These are phyloP conservation scores for Rotaria socialis DNA, from an alignment of 2,888 invertebrate species.

Conservation along the genomic window DNA sequence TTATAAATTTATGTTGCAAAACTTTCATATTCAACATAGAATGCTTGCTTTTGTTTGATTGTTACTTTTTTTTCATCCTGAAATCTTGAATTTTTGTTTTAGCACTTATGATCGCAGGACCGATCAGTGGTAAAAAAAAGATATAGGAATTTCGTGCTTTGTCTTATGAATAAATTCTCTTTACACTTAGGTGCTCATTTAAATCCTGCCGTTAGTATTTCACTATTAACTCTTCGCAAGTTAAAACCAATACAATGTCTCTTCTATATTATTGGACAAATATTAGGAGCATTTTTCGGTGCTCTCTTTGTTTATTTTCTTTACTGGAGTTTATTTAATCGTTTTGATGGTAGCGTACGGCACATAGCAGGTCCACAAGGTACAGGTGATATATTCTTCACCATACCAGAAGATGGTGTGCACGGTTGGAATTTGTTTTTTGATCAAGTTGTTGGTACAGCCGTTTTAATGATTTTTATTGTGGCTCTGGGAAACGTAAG, in stretches of 20 bases:
- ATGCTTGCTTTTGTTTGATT: too few relatives aligned
- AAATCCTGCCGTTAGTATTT: slow-evolving; percentile 41
- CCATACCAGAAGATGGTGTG: not conserved
- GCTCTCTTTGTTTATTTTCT: slow-evolving; percentile 33
- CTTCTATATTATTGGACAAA: slow-evolving; percentile 34
- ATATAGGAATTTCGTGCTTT: not conserved
- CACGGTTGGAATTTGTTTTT: slow-evolving; percentile 22
- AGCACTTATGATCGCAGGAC: slow-evolving; percentile 35
- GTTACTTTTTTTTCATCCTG: too few relatives aligned
- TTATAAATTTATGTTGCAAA: too few relatives aligned
- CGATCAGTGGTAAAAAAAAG: slow-evolving; percentile 37
- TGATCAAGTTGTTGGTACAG: slow-evolving; percentile 61
- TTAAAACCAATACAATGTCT: slow-evolving; percentile 36
- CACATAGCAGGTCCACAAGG: not conserved
- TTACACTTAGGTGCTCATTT: slow-evolving; percentile 26
- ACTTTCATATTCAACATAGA: too few relatives aligned
- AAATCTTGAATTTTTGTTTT: not conserved
- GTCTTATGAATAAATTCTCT: too few relatives aligned
- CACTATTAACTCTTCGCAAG: slow-evolving; percentile 17
- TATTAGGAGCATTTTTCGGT: slow-evolving; percentile 42
- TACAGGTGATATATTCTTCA: not conserved
- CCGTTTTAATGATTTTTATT: slow-evolving; percentile 60
- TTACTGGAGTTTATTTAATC: not conserved
- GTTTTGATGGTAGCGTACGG: not conserved
- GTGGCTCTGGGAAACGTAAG: slow-evolving; percentile 61